These are phyloP conservation scores for Rhyacichthys aspro DNA, from an alignment of 2,797 vertebrate species.

Conservation along the genomic window DNA sequence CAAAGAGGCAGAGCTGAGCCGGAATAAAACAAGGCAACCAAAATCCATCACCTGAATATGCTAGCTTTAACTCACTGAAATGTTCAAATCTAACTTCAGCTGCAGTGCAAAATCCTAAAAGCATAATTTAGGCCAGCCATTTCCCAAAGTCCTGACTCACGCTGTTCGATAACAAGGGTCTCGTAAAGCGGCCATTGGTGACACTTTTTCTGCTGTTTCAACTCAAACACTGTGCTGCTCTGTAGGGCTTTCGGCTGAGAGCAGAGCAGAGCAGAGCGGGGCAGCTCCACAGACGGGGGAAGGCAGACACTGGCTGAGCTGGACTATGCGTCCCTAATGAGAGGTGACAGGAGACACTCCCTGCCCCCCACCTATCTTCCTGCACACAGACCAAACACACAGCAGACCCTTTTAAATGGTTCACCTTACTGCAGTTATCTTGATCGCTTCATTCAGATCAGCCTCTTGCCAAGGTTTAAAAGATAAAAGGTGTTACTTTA, in stretches of 20 bases:
- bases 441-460: conserved; percentile 40
- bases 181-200: conserved; percentile 23
- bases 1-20: conserved; percentile 42
- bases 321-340: conserved; percentile 77
- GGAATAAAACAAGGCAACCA: conserved; percentile 55
- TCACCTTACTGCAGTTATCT: conserved; percentile 42
- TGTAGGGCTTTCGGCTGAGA: conserved; percentile 40
- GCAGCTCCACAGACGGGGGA: conserved; percentile 47
- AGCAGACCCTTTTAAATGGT: conserved; percentile 41
- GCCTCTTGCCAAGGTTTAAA: conserved; percentile 22
- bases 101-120: conserved; percentile 67
- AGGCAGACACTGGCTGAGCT: conserved; percentile 58
- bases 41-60: conserved; percentile 55
- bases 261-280: conserved; percentile 46
- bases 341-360: conserved; percentile 75
- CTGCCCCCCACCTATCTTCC: conserved; percentile 56
- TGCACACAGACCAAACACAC: conserved; percentile 21
- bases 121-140: conserved; percentile 64
- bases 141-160: conserved; percentile 57
- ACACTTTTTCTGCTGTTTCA: conserved; percentile 41
- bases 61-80: conserved; percentile 63
- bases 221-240: conserved; percentile 41
- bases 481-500: conserved; percentile 21
- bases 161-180: conserved; percentile 53
- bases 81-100: conserved; percentile 58